These are phyloP conservation scores for Bombus superbus DNA, from an alignment of 1,140 invertebrate genomes.

Conservation along the genomic window DNA sequence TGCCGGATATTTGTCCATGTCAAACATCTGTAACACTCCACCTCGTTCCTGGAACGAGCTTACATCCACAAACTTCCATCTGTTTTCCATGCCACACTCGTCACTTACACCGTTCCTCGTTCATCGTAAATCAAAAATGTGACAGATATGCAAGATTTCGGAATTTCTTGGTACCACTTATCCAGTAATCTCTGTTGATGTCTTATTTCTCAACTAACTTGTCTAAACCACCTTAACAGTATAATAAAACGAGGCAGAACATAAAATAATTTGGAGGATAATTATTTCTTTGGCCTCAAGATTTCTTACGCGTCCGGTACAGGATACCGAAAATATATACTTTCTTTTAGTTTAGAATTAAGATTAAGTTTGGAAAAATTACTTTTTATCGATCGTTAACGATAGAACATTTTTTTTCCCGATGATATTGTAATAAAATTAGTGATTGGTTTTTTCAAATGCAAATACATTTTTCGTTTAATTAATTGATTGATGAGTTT, in stretches of 20 bases:
- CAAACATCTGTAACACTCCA: background rate
- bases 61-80: background rate
- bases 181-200: background rate
- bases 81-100: background rate
- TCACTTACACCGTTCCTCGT: background rate
- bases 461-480: no score
- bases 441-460: no score
- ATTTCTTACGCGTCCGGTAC: background rate
- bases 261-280: background rate
- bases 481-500: no score
- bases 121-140: background rate
- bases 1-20: background rate
- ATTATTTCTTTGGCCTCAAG: background rate
- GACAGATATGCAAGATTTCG: background rate
- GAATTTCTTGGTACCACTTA: background rate
- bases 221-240: background rate
- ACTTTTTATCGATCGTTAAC: no score
- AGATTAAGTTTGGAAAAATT: no score
- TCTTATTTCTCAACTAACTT: background rate
- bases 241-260: background rate
- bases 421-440: no score
- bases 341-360: background rate
- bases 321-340: background rate
- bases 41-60: background rate
- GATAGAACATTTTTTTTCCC: no score